Percentiles rank a stretch among this genome's conserved stretches.
phyloP scores from a whole-genome alignment of 2,888 invertebrate species.

The Athalia rosae region DNA sequence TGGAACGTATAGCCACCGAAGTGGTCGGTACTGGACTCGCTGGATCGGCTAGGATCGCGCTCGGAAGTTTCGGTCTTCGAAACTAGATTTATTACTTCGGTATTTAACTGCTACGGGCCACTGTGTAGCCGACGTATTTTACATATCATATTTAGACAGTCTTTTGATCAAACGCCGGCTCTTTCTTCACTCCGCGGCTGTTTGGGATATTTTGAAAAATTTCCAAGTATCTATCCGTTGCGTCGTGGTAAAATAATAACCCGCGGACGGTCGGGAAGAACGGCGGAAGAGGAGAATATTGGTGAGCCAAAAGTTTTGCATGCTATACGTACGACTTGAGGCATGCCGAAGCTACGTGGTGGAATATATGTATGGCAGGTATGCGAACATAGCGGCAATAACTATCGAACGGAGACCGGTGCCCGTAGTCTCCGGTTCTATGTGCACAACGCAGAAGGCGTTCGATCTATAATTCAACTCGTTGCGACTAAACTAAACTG shows the following conservation, averaged over 20 bases:
- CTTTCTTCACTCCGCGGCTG: not conserved
- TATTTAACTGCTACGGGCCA: slow-evolving; percentile 33
- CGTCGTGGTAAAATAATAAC: not conserved
- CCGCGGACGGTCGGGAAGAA: not conserved
- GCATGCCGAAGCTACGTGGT: not conserved
- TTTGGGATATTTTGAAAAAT: not conserved
- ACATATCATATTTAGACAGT: slow-evolving; percentile 30
- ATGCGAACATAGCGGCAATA: too few species aligned
- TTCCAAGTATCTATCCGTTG: not conserved
- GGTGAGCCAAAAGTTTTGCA: not conserved
- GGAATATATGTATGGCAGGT: too few species aligned
- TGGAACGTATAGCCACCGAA: too few species aligned
- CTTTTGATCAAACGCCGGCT: slow-evolving; percentile 33
- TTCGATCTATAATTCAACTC: slow-evolving; percentile 65
- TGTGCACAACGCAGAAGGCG: not conserved
- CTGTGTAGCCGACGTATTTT: slow-evolving; percentile 23
- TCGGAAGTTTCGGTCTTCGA: slow-evolving; percentile 16
- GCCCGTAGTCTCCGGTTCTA: not conserved
- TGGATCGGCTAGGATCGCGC: not conserved
- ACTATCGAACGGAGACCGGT: too few species aligned
- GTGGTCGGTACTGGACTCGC: too few species aligned
- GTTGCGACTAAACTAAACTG: slow-evolving; percentile 62
- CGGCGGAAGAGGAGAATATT: not conserved
- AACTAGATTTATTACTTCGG: slow-evolving; percentile 40
- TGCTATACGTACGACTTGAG: not conserved